Evolutionary conservation across 2,888 invertebrate species (phyloP), one percentile per base, ranked within the genome.

Genomic region (Adineta ricciae): DNA sequence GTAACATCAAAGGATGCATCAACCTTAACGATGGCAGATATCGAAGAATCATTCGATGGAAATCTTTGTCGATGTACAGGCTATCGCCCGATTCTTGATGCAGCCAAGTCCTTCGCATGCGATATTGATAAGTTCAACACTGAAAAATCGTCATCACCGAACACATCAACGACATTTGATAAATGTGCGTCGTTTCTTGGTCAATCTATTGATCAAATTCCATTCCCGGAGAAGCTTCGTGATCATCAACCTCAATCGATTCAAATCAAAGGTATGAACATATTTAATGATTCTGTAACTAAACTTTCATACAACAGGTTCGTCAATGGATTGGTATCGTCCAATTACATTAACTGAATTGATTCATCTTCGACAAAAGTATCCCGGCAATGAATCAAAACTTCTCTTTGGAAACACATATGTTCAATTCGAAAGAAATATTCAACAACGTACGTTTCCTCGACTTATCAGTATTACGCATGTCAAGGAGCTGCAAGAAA

Each of bases 11-110:
- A 96, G 0, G n/a, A 82, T 24, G 38, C 52, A 64, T 52, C 83
- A 14, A 41, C 85, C 24, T 54, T 83, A n/a, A 92, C 92, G 0
- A 94, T 94, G 92, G 90, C 92, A n/a, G 94, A 95, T 87, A 91
- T 95, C 87, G 95, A 95, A 83, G 85, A 85, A 52, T 83, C 85
- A n/a, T 83, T 85, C 38, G 85, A 85, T 85, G 93, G 93, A 38
- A 93, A 93, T 88, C 91, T 96, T 11, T 97, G 96, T 88, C 93
- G 97, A 86, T 97, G 97, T 89, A 97, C 97, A 0, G 97, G 97
- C 0, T 97, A 97, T 88, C 92, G 97, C 87, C 95, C 97, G 0
- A 97, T 97, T 86, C 93, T 96, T 83, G 96, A 96, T 90, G 96
- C 95, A 0, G 95, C 94, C 88, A 94, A 93, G 91, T 94, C 95